Conservation (phyloP, 2,797 vertebrate species). For the Siniperca undulata region DNA sequence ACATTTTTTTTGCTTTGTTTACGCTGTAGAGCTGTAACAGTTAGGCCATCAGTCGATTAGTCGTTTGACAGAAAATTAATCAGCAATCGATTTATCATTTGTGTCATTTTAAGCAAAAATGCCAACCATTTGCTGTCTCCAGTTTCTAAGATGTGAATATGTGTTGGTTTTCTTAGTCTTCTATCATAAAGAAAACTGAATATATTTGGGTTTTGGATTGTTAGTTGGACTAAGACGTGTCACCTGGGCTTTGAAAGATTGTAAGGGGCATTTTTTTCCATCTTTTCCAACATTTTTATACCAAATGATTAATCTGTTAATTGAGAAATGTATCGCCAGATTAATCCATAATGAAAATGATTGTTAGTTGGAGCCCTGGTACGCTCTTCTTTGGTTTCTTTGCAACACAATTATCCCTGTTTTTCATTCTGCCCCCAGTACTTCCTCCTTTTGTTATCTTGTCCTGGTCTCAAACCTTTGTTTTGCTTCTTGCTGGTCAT, state of each 20-base stretch:
- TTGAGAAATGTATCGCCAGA: not conserved
- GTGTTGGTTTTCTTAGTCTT: not conserved
- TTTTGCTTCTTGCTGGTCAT: not conserved
- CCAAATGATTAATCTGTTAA: not conserved
- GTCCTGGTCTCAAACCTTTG: not conserved
- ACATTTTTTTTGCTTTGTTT: not conserved
- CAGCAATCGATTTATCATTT: not conserved
- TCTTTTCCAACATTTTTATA: not conserved
- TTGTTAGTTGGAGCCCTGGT: too few relatives aligned
- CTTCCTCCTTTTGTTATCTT: not conserved
- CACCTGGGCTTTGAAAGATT: not conserved
- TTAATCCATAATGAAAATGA: not conserved
- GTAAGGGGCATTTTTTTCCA: not conserved
- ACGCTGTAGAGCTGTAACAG: not conserved
- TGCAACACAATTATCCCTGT: not conserved
- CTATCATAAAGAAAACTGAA: not conserved
- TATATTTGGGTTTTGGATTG: not conserved
- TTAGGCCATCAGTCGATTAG: not conserved
- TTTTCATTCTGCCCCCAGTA: not conserved
- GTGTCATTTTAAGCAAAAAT: not conserved
- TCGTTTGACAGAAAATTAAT: not conserved
- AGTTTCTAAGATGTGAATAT: too few relatives aligned
- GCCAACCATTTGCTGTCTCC: not conserved
- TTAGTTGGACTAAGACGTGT: too few relatives aligned
- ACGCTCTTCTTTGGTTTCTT: not conserved